Evolutionary conservation across 1,140 invertebrate genomes (phyloP).

Genomic region (Solen grandis): DNA sequence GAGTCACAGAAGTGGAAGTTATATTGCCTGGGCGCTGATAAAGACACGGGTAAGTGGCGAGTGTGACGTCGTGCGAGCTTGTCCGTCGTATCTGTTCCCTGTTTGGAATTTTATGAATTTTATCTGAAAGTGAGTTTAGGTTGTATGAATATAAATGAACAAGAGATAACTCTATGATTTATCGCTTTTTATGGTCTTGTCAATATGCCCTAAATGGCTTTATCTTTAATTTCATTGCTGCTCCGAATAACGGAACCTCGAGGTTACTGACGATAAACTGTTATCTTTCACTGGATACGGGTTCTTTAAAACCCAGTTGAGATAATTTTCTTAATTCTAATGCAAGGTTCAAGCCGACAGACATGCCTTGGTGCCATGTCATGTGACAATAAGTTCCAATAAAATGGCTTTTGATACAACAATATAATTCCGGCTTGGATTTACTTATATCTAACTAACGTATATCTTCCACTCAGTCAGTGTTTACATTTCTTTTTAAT

Average conservation of each 20-base stretch:
- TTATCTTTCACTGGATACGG: conserved; percentile 45
- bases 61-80: background rate
- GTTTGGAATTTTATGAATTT: conserved; percentile 58
- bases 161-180: conserved; percentile 47
- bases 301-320: conserved; percentile 29
- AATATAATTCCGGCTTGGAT: no score
- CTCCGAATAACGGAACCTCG: conserved; percentile 18
- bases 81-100: conserved; percentile 34
- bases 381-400: no score
- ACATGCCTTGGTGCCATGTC: no score
- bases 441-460: no score
- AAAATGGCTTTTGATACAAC: no score
- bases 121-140: conserved; percentile 52
- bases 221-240: conserved; percentile 46
- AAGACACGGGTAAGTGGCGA: conserved; percentile 33
- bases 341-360: background rate
- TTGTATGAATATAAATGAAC: conserved; percentile 48
- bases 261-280: conserved; percentile 25
- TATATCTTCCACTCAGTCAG: no score
- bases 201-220: conserved; percentile 33
- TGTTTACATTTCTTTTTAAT: no score
- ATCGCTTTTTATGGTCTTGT: conserved; percentile 33
- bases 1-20: conserved; percentile 50
- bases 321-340: conserved; percentile 13
- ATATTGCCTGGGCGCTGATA: conserved; percentile 49